Evolutionary conservation across 2,888 invertebrate species (phyloP).

Genomic region (Cantharis nigra): DNA sequence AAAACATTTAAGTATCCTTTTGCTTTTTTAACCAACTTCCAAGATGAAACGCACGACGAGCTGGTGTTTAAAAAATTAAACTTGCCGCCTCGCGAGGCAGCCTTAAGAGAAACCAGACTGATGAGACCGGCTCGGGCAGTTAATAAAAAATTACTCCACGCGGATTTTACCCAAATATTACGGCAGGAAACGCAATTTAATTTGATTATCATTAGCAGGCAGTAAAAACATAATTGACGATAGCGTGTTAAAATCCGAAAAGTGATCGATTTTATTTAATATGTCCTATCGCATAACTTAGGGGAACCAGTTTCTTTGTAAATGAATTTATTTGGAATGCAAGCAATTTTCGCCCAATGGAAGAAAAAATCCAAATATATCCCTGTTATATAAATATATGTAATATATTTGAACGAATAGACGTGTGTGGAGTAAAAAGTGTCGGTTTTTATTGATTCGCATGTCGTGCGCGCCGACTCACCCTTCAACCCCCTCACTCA

Average conservation of each 20-base stretch:
- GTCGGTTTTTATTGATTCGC: conserved; percentile 54
- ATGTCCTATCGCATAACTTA: background rate
- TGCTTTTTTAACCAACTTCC: background rate
- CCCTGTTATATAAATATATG: conserved; percentile 27
- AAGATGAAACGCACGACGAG: background rate
- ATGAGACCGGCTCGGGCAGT: background rate
- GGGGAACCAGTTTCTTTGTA: background rate
- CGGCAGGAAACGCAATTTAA: background rate
- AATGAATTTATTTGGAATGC: conserved; percentile 3
- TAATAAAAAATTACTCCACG: background rate
- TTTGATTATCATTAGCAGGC: background rate
- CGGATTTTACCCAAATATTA: background rate
- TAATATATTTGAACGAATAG: conserved; percentile 37
- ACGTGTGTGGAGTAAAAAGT: conserved; percentile 48
- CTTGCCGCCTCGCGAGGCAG: too few species aligned
- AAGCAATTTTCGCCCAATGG: conserved; percentile 16
- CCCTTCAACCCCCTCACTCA: conserved; percentile 34
- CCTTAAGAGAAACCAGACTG: background rate
- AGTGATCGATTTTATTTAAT: background rate
- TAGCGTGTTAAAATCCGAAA: background rate
- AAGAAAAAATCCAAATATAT: conserved; percentile 36
- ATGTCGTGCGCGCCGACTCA: conserved; percentile 46
- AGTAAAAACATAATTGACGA: background rate
- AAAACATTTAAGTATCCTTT: background rate
- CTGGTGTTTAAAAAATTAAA: too few species aligned